Evolutionary conservation across 2,797 vertebrate genomes (phyloP), one percentile per base, ranked within the genome.

Genomic region (Poecilia wingei): DNA sequence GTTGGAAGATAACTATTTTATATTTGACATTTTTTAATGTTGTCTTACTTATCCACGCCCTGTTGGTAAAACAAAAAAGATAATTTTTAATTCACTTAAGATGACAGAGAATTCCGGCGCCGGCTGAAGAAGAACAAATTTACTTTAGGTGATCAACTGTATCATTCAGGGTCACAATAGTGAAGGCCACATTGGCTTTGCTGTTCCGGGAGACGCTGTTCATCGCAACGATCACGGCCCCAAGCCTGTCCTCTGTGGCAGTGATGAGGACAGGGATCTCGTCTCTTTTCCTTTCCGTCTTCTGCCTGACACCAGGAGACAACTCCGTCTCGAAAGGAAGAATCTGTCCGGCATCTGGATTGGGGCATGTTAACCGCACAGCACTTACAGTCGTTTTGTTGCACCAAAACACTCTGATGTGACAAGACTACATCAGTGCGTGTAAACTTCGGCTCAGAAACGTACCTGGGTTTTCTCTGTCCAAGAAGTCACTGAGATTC

Each of bases 201-300:
- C 96, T 99, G 90, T 99, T 97, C 68, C 80, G 94, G 86, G 96
- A 96, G 91, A 99, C 92, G 64, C 98, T 99, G 92, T 99, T 97
- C 88, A 99, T 96, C 70, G 97, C 97, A 79, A 98, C 95, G 33
- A 99, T 94, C 36, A 96, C 95, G 47, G 97, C 98, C 5, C 98
- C 98, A 0, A 99, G 96, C 87, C 98, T 95, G 39, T 98, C 97
- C 88, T 98, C 97, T 0, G 96, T 94, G 16, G 98, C 97, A 10
- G 97, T 96, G 87, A 99, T 96, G 86, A 99, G 91, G 86, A 99
- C 96, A 2, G 97, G 94, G 82, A 99, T 97, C 90, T 98, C 97
- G 33, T 96, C 95, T 77, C 96, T 95, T 16, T 79, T 94, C 79
- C 91, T 85, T 36, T 59, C 85, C 0, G 89, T 82, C 79, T 87